Conservation (phyloP, 1,140 invertebrate genomes). For the Neuroterus valhalla region DNA sequence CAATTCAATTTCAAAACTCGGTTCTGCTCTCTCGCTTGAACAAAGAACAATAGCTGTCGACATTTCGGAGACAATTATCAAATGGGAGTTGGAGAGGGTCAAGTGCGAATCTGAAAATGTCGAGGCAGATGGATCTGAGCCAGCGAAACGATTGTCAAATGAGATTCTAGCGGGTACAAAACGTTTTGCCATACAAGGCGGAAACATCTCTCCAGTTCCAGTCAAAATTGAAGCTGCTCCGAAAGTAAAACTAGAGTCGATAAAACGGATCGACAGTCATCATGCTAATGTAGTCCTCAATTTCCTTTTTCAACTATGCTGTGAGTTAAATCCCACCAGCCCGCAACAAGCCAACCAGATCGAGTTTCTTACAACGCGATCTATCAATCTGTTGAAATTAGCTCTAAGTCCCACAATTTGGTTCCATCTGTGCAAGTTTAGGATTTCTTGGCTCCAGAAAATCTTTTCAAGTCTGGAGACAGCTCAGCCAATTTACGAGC, state of each 20-base stretch:
- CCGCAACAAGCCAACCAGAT: conserved; percentile 83
- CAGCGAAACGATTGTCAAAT: conserved; percentile 58
- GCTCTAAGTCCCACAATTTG: conserved; percentile 94
- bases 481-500: conserved; percentile 89
- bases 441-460: conserved; percentile 94
- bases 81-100: conserved; percentile 93
- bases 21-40: conserved; percentile 92
- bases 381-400: conserved; percentile 90
- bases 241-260: conserved; percentile 77
- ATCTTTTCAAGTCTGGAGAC: conserved; percentile 82
- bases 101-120: conserved; percentile 83
- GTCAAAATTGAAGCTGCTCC: conserved; percentile 46
- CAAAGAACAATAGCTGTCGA: conserved; percentile 95
- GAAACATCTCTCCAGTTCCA: conserved; percentile 52
- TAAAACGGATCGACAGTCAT: conserved; percentile 88
- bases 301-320: conserved; percentile 91
- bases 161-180: conserved; percentile 62
- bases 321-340: conserved; percentile 82
- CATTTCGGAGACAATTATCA: conserved; percentile 96
- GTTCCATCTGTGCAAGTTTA: conserved; percentile 92
- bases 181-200: conserved; percentile 53
- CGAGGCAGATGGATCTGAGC: conserved; percentile 72
- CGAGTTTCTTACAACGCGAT: conserved; percentile 90
- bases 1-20: conserved; percentile 92
- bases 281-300: conserved; percentile 95